Percentiles rank a stretch among this genome's conserved stretches.
Evolutionary conservation across 2,888 invertebrate genomes (phyloP).

Genomic region (Endotricha flammealis): DNA sequence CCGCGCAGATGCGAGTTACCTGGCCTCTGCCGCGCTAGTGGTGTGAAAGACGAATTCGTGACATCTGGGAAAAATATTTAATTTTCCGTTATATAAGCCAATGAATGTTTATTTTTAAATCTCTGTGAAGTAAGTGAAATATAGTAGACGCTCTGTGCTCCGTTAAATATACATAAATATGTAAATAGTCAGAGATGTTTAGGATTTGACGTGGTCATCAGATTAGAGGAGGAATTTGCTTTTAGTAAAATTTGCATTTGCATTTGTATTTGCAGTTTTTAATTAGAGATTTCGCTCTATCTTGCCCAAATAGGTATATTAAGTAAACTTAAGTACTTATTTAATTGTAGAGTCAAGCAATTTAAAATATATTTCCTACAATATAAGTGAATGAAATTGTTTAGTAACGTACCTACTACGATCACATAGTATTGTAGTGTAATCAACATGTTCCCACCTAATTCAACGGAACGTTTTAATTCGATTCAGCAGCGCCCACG

Average conservation of each 20-base stretch:
- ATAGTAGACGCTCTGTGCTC: conserved; percentile 33
- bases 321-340: too few species aligned
- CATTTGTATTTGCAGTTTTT: too few species aligned
- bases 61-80: conserved; percentile 49
- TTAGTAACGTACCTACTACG: too few species aligned
- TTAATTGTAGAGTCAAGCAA: too few species aligned
- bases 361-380: too few species aligned
- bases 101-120: conserved; percentile 60
- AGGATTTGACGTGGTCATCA: background rate
- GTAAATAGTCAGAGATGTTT: background rate
- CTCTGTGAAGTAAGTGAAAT: conserved; percentile 36
- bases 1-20: conserved; percentile 39
- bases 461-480: background rate
- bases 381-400: too few species aligned
- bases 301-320: too few species aligned
- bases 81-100: conserved; percentile 45
- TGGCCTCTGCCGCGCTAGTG: conserved; percentile 34
- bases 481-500: background rate
- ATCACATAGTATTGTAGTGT: background rate
- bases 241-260: too few species aligned
- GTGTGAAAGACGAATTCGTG: conserved; percentile 50
- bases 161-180: conserved; percentile 25
- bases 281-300: too few species aligned
- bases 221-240: too few species aligned
- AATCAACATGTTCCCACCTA: background rate